phyloP scores from a whole-genome alignment of 2,113 vertebrate species.

The Ictalurus punctatus region DNA sequence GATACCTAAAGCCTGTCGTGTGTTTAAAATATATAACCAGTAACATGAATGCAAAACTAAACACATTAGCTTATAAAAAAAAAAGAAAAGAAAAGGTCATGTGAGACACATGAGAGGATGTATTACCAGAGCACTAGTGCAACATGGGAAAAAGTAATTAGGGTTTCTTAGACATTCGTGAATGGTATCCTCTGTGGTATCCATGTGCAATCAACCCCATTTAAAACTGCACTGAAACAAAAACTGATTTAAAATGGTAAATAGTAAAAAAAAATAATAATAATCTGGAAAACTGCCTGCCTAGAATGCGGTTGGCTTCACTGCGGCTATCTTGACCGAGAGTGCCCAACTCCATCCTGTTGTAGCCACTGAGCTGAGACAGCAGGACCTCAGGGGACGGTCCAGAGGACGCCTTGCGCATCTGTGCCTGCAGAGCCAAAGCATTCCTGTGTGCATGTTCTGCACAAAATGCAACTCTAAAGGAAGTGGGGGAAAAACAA shows the following conservation, averaged over 20 bases:
- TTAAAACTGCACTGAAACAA: not conserved
- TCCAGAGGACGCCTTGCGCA: slow-evolving; percentile 81
- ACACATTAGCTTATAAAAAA: not conserved
- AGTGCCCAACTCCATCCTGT: slow-evolving; percentile 74
- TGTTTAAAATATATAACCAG: not conserved
- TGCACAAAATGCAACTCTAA: slow-evolving; percentile 79
- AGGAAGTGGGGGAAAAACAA: not conserved
- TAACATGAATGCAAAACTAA: not conserved
- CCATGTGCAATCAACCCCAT: not conserved
- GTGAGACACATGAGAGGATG: not conserved
- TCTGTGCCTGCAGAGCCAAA: slow-evolving; percentile 86
- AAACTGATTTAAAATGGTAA: not conserved
- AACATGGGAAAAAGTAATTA: not conserved
- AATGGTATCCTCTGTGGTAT: not conserved
- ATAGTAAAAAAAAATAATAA: not conserved
- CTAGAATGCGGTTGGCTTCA: slow-evolving; percentile 84
- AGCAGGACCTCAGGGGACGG: slow-evolving; percentile 82
- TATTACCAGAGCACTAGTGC: not conserved
- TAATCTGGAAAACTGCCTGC: slow-evolving; percentile 64
- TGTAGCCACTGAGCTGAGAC: slow-evolving; percentile 90
- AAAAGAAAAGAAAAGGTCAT: not conserved
- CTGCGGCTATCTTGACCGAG: slow-evolving; percentile 78
- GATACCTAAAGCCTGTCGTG: not conserved
- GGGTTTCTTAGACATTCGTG: not conserved
- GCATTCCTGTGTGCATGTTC: slow-evolving; percentile 89